phyloP scores from a whole-genome alignment of 2,113 vertebrate species.

The Bufo gargarizans region DNA sequence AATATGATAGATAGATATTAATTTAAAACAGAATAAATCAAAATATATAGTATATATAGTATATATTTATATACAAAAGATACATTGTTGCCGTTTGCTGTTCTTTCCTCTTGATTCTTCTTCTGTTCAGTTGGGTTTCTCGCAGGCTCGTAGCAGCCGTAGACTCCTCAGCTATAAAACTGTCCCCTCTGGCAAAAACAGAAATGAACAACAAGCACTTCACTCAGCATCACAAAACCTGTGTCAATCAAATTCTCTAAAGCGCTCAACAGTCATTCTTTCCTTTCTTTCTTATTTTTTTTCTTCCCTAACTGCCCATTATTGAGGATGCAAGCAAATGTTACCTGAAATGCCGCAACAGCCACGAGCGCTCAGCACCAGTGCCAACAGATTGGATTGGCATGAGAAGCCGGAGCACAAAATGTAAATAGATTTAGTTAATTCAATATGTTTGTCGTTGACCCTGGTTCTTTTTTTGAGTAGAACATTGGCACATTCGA shows the following conservation, averaged over 20 bases:
- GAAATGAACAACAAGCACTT: slow-evolving; percentile 50
- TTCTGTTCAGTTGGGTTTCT: neutral
- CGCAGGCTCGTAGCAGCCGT: neutral
- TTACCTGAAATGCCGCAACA: slow-evolving; percentile 34
- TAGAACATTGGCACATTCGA: neutral
- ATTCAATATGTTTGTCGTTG: neutral
- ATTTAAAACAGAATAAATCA: neutral
- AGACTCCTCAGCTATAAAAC: slow-evolving; percentile 45
- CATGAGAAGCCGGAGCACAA: neutral
- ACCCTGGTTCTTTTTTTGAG: neutral
- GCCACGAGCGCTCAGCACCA: neutral
- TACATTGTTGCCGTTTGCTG: neutral
- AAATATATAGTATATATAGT: neutral
- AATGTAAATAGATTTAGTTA: slow-evolving; percentile 14
- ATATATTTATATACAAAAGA: neutral
- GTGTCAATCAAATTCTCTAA: slow-evolving; percentile 42
- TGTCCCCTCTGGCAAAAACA: slow-evolving; percentile 50
- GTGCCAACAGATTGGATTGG: slow-evolving; percentile 15
- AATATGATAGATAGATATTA: too few species aligned
- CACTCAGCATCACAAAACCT: slow-evolving; percentile 27
- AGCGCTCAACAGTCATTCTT: slow-evolving; percentile 6
- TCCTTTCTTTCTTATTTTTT: neutral
- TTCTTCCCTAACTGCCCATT: neutral
- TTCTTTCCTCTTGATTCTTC: neutral
- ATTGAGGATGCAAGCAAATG: slow-evolving; percentile 20